Base-by-base conservation (phyloP, 2,888 invertebrate genomes). In the Galerucella pusilla region DNA sequence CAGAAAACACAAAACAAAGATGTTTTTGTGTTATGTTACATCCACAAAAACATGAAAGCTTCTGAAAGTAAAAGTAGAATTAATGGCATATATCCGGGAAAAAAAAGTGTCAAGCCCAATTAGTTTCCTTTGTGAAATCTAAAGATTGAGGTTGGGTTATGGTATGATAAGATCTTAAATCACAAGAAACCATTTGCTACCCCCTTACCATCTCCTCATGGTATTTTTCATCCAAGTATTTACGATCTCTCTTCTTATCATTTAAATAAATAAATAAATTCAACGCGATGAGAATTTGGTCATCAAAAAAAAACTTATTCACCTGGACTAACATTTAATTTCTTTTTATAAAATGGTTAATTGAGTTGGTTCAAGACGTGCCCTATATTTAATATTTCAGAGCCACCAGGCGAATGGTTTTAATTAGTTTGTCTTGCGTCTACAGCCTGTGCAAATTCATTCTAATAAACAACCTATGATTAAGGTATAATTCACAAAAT, bases 381-480 rank as follows among this genome's bases (percentile, higher is more conserved):
- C 35, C 9, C n/a, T n/a, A 7, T 52, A n/a, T 52, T n/a, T 20
- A 7, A 57, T 2, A 57, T 10, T 57, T 10, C 5, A n/a, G 3
- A 57, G 35, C 12, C 1, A 61, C 35, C n/a, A 61, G 4, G 61
- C 35, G 9, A 42, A 42, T 42, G 35, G n/a, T 35, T 35, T 35
- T 14, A 14, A 35, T 61, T 61, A 61, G 11, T 20, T 16, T n/a
- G 61, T n/a, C 11, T 61, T 0, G n/a, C 28, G 12, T 61, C 12
- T 61, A 35, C 28, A 16, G 1, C 59, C 16, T 4, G 20, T 11
- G 16, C 68, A 42, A 59, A 70, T 61, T 14, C 52, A 60, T 59
- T 60, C 11, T 49, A 20, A 61, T 61, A 61, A 70, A 61, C 69
- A 70, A 61, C 49, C 46, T 61, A 42, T 61, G 49, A 70, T 61